These are phyloP conservation scores for Callithrix jacchus DNA, from an alignment of 2,113 vertebrate species.

Conservation along the genomic window DNA sequence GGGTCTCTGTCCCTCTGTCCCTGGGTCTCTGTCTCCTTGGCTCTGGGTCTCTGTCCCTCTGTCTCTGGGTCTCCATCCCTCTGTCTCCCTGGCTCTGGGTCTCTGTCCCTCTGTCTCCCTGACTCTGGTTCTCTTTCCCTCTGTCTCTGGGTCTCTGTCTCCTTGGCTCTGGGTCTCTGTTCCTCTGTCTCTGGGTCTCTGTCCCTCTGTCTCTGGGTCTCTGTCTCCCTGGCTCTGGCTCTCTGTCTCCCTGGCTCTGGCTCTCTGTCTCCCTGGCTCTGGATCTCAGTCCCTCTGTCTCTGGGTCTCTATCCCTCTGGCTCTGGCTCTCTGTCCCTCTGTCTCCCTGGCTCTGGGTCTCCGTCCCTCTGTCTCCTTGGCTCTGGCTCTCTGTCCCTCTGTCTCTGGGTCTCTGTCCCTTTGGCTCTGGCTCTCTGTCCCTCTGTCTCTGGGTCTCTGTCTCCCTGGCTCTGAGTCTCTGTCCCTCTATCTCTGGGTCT, in stretches of 20 bases:
- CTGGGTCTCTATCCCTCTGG: too few relatives aligned
- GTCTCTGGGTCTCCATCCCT: background rate
- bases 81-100: fast-evolving
- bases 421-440: too few relatives aligned
- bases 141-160: too few relatives aligned
- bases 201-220: background rate
- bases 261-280: background rate
- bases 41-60: background rate
- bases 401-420: too few relatives aligned
- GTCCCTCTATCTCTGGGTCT: fast-evolving
- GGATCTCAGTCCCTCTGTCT: background rate
- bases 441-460: background rate
- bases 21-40: background rate
- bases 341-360: background rate
- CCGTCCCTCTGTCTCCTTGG: too few relatives aligned
- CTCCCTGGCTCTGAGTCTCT: background rate
- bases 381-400: too few relatives aligned
- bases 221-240: background rate
- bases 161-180: too few relatives aligned
- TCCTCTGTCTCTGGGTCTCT: background rate
- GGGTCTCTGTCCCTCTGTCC: background rate
- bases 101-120: background rate
- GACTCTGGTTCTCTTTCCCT: background rate
- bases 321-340: background rate
- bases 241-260: too few relatives aligned